Conservation (phyloP, 1,140 invertebrate species). For the Heliconius congener region DNA sequence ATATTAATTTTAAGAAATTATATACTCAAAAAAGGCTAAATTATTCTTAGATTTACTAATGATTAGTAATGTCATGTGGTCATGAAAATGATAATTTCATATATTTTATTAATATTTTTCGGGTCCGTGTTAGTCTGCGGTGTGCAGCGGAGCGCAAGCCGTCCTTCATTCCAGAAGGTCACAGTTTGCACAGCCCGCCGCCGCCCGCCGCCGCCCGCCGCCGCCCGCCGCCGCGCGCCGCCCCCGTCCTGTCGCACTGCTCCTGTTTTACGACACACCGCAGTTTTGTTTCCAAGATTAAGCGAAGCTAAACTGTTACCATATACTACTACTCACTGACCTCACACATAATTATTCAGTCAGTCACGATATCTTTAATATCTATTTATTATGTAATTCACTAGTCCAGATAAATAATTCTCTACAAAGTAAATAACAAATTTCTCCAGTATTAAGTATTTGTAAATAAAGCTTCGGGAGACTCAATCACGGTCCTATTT, state of each 20-base stretch:
- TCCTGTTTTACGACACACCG: conserved; percentile 60
- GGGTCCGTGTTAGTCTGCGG: conserved; percentile 41
- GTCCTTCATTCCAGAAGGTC: conserved; percentile 66
- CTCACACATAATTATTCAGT: conserved; percentile 53
- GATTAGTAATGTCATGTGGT: not conserved
- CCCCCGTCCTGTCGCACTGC: conserved; percentile 41
- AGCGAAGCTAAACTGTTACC: conserved; percentile 60
- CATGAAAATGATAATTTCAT: not conserved
- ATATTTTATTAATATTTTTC: not conserved
- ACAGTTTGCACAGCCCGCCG: conserved; percentile 63
- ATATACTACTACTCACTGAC: conserved; percentile 50
- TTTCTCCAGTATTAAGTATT: conserved; percentile 7
- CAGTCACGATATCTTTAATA: not conserved
- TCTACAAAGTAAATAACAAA: not conserved
- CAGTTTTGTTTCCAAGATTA: conserved; percentile 72
- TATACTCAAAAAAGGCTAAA: too few relatives aligned
- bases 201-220: conserved; percentile 39
- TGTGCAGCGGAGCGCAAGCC: conserved; percentile 47
- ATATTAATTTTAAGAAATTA: too few relatives aligned
- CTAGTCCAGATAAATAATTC: not conserved
- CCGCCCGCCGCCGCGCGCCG: conserved; percentile 38
- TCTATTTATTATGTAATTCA: not conserved
- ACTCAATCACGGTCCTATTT: conserved; percentile 77
- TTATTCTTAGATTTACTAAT: not conserved
- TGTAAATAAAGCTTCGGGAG: conserved; percentile 41